phyloP scores from a whole-genome alignment of 2,797 vertebrate genomes.

The Hemitrygon akajei region DNA sequence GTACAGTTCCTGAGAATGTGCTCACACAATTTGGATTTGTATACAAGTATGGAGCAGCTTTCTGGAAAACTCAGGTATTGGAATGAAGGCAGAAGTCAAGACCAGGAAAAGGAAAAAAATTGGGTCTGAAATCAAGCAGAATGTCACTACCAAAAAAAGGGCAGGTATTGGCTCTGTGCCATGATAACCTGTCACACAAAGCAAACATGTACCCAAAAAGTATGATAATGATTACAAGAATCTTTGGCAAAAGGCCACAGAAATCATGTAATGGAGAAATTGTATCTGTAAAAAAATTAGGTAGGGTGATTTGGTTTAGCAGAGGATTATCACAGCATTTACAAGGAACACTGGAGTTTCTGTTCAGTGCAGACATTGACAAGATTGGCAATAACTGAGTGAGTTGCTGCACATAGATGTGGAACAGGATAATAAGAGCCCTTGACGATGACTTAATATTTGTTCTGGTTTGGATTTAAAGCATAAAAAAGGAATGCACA shows the following conservation, averaged over 20 bases:
- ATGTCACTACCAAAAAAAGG: neutral
- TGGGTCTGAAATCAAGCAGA: neutral
- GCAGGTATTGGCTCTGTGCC: neutral
- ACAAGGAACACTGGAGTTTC: neutral
- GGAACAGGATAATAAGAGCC: neutral
- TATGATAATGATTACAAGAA: neutral
- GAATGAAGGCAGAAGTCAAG: neutral
- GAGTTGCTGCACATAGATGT: neutral
- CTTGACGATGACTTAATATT: neutral
- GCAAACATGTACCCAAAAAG: neutral
- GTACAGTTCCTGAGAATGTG: neutral
- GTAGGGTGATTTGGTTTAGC: neutral
- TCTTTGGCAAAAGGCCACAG: neutral
- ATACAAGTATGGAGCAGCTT: too few relatives aligned
- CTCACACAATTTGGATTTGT: neutral
- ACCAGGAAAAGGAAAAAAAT: neutral
- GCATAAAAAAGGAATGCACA: neutral
- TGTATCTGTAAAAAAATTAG: neutral
- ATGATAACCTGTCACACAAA: neutral
- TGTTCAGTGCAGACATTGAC: neutral
- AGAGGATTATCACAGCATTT: neutral
- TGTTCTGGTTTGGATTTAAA: neutral
- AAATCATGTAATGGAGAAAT: neutral
- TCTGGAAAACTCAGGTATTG: neutral
- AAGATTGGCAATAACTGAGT: neutral